Evolutionary conservation across 2,797 vertebrate species (phyloP).

Genomic region (Hydrolagus colliei): DNA sequence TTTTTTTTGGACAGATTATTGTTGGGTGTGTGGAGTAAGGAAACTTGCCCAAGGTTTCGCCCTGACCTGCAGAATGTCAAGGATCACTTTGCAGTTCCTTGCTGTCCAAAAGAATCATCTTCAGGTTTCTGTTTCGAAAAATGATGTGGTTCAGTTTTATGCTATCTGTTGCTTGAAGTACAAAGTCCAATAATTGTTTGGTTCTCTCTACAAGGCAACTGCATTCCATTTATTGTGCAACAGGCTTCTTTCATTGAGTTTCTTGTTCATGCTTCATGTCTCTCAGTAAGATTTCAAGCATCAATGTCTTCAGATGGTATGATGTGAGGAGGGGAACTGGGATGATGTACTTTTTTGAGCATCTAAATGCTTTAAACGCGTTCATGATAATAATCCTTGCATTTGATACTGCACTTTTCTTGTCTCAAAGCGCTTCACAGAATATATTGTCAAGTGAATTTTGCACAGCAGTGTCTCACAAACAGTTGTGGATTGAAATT

Average conservation of each 20-base stretch:
- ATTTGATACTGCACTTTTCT: too few relatives aligned
- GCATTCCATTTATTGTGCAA: background rate
- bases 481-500: too few relatives aligned
- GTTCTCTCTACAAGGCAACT: background rate
- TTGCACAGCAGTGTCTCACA: too few relatives aligned
- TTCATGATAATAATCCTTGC: background rate
- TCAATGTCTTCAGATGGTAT: background rate
- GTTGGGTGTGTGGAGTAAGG: too few relatives aligned
- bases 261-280: background rate
- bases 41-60: too few relatives aligned
- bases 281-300: background rate
- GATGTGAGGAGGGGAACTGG: constrained; percentile 14
- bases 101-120: background rate
- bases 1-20: too few relatives aligned
- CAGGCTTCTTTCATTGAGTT: background rate
- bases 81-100: background rate
- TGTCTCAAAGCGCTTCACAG: too few relatives aligned
- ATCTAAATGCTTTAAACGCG: background rate
- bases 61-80: background rate
- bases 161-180: background rate
- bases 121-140: background rate
- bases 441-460: too few relatives aligned
- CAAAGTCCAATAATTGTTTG: background rate
- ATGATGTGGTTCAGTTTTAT: background rate
- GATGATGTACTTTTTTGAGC: background rate